These are phyloP conservation scores for Xiphophorus maculatus DNA, from an alignment of 2,113 vertebrate species.

Conservation along the genomic window DNA sequence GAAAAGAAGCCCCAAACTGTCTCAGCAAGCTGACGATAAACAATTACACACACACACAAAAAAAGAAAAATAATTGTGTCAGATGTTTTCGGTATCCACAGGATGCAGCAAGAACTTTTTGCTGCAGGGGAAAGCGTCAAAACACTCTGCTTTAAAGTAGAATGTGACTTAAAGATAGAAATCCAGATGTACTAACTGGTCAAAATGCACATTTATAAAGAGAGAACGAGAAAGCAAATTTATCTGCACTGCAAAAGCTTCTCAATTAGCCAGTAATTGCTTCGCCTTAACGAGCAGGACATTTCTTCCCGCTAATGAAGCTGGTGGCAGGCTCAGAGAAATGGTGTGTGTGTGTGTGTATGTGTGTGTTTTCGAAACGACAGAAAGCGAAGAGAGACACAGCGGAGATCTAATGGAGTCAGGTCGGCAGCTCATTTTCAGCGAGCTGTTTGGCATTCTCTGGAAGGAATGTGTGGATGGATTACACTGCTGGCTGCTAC, in stretches of 20 bases:
- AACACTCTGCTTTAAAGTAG: conserved; percentile 24
- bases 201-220: conserved; percentile 18
- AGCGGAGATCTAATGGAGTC: conserved; percentile 60
- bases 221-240: conserved; percentile 39
- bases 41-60: conserved; percentile 9
- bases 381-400: conserved; percentile 24
- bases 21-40: conserved; percentile 36
- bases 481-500: conserved; percentile 72
- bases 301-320: conserved; percentile 75
- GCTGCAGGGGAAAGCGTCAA: conserved; percentile 14
- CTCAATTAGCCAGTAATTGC: conserved; percentile 77
- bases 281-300: conserved; percentile 66
- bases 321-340: conserved; percentile 43
- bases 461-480: conserved; percentile 75
- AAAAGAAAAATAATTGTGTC: conserved; percentile 5
- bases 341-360: not conserved
- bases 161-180: conserved; percentile 33
- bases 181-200: conserved; percentile 46
- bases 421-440: conserved; percentile 66
- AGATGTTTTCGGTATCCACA: not conserved
- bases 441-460: conserved; percentile 69
- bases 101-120: conserved; percentile 6
- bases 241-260: conserved; percentile 57
- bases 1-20: conserved; percentile 17
- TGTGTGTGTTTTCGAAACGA: conserved; percentile 21